phyloP scores from a whole-genome alignment of 35 echinoderm and acorn worm species.

The Apostichopus californicus region DNA sequence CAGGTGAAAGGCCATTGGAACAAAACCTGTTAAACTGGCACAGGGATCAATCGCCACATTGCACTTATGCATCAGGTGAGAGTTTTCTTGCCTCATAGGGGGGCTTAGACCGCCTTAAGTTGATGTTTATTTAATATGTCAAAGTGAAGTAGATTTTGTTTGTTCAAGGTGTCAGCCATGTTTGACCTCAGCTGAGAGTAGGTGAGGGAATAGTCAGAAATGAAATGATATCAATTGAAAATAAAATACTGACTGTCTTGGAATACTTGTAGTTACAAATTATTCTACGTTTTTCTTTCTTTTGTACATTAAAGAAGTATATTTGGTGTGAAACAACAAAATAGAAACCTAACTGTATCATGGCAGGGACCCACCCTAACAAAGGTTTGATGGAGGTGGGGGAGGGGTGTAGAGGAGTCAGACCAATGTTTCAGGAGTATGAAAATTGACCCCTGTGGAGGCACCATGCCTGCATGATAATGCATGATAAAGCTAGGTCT shows the following conservation, averaged over 20 bases:
- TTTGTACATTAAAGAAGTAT: no score
- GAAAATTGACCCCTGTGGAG: no score
- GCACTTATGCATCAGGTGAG: neutral
- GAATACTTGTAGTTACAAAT: no score
- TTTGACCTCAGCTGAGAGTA: neutral
- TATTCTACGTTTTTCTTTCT: no score
- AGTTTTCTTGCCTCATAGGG: neutral
- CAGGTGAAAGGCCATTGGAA: constrained; percentile 8
- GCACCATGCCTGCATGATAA: no score
- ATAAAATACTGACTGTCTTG: neutral
- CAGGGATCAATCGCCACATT: neutral
- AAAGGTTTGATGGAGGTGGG: no score
- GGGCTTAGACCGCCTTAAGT: neutral
- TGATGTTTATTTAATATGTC: constrained; percentile 40
- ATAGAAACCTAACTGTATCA: no score
- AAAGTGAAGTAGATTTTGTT: constrained; percentile 36
- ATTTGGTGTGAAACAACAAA: no score
- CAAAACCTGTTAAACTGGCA: neutral
- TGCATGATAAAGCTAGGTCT: no score
- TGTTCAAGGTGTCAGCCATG: neutral
- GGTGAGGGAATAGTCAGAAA: neutral
- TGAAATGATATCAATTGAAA: neutral
- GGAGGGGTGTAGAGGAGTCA: no score
- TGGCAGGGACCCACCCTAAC: no score
- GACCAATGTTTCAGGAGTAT: no score